Evolutionary conservation across 2,888 invertebrate genomes (phyloP).

Genomic region (Habrosyne pyritoides): DNA sequence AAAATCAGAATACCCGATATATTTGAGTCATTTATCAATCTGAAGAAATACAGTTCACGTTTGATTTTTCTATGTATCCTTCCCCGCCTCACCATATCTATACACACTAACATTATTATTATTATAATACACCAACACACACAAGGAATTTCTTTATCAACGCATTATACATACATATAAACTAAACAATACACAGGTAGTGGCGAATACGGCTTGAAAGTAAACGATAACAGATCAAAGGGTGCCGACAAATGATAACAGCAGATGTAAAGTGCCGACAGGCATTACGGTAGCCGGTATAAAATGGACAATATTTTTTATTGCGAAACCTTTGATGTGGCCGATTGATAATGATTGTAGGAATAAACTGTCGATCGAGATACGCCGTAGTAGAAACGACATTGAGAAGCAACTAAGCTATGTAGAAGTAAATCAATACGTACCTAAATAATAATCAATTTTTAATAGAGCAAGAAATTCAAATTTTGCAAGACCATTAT

Average conservation of each 20-base stretch:
- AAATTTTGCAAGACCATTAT: no score
- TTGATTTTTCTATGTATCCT: neutral
- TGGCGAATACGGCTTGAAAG: slow-evolving; percentile 59
- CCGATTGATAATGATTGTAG: slow-evolving; percentile 46
- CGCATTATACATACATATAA: slow-evolving; percentile 11
- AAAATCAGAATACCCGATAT: no score
- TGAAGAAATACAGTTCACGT: no score
- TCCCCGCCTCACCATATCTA: neutral
- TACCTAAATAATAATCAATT: no score
- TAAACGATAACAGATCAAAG: slow-evolving; percentile 66
- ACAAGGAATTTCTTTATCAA: slow-evolving; percentile 3
- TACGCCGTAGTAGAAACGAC: neutral
- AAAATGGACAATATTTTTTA: slow-evolving; percentile 53
- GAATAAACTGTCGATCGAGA: slow-evolving; percentile 8
- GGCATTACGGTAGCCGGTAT: slow-evolving; percentile 61
- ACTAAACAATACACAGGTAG: slow-evolving; percentile 64
- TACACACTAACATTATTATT: neutral
- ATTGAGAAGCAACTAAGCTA: neutral
- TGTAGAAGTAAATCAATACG: neutral
- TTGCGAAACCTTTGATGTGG: slow-evolving; percentile 55
- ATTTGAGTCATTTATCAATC: no score
- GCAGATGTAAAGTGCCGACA: slow-evolving; percentile 60
- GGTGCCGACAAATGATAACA: slow-evolving; percentile 55
- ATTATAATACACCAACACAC: neutral
- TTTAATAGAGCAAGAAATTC: no score